phyloP scores from a whole-genome alignment of 2,797 vertebrate genomes.

The Lophura swinhoii region DNA sequence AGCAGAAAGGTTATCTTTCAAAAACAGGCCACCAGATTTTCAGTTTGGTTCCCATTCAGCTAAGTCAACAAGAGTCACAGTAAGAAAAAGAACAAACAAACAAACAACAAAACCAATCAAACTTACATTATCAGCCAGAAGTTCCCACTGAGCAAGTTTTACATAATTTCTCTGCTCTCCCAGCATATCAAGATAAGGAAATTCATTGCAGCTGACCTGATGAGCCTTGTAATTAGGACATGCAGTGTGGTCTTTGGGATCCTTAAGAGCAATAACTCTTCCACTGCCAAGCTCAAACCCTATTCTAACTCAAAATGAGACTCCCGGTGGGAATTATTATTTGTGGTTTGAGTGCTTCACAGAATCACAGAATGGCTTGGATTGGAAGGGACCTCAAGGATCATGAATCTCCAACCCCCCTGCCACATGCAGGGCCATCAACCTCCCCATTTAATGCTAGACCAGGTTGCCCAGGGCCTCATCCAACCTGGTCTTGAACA shows the following conservation, averaged over 20 bases:
- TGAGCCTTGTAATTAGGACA: constrained; percentile 56
- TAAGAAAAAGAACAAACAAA: neutral
- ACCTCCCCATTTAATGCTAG: too few relatives aligned
- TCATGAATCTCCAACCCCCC: too few relatives aligned
- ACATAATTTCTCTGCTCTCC: neutral
- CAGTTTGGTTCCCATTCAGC: neutral
- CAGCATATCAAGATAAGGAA: constrained; percentile 53
- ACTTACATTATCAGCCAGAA: neutral
- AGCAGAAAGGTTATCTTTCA: neutral
- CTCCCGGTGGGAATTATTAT: neutral
- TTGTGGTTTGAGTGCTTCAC: neutral
- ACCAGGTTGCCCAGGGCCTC: too few relatives aligned
- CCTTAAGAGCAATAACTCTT: constrained; percentile 36
- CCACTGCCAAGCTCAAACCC: constrained; percentile 2
- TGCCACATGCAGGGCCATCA: too few relatives aligned
- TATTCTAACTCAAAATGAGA: neutral
- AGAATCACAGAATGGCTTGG: too few relatives aligned
- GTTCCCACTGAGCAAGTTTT: neutral
- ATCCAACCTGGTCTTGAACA: too few relatives aligned
- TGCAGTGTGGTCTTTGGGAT: neutral
- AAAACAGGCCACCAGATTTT: neutral
- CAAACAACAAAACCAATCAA: neutral
- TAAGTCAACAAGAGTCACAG: neutral
- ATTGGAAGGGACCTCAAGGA: too few relatives aligned
- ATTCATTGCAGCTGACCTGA: constrained; percentile 57